phyloP scores from a whole-genome alignment of 2,797 vertebrate species.

The Micromesistius poutassou region DNA sequence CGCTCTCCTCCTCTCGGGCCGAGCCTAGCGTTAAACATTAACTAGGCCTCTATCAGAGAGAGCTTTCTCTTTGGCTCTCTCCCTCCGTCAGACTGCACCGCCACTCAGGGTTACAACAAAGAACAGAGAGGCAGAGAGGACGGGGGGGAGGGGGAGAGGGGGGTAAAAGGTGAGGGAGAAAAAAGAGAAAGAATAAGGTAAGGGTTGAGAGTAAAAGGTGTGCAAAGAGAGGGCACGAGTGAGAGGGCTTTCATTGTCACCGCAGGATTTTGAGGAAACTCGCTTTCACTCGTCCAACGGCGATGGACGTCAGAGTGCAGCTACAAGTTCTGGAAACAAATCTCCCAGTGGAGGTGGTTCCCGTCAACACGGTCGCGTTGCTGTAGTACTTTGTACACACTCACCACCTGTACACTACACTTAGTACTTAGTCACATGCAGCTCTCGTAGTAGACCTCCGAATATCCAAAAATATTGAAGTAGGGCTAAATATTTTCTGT shows the following conservation, averaged over 20 bases:
- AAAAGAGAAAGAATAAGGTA: constrained; percentile 6
- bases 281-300: not conserved
- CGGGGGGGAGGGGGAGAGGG: not conserved
- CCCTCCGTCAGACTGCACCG: constrained; percentile 48
- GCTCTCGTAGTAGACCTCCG: too few species aligned
- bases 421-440: too few species aligned
- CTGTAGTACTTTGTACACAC: too few species aligned
- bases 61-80: not conserved
- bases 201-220: constrained; percentile 21
- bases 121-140: constrained; percentile 33
- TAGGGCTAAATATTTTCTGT: not conserved
- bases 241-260: not conserved
- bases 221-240: not conserved
- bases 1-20: constrained; percentile 33
- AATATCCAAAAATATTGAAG: too few species aligned
- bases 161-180: not conserved
- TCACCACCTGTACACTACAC: too few species aligned
- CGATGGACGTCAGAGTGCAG: not conserved
- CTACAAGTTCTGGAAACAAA: too few species aligned
- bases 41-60: constrained; percentile 46
- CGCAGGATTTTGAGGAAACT: not conserved
- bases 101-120: constrained; percentile 53
- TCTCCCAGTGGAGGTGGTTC: too few species aligned
- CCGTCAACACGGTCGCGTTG: too few species aligned
- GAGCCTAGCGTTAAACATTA: constrained; percentile 73